These are phyloP conservation scores for Entomyzon cyanotis DNA, from an alignment of 2,113 vertebrate genomes.

Conservation along the genomic window DNA sequence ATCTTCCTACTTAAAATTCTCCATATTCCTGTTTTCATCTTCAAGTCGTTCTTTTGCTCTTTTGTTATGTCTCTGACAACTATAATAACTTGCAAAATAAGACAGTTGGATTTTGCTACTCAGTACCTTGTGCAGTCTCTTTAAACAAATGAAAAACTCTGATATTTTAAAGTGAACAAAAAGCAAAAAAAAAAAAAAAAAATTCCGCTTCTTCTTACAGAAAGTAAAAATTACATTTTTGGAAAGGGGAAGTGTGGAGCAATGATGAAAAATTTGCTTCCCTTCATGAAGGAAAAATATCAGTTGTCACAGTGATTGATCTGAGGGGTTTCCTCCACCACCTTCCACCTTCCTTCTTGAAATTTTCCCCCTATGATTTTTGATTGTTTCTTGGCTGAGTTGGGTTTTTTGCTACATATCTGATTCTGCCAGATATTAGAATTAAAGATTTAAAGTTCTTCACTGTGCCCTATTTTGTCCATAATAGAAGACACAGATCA, in stretches of 20 bases:
- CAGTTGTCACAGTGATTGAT: not conserved
- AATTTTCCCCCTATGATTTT: not conserved
- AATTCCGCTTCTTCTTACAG: not conserved
- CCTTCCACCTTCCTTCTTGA: not conserved
- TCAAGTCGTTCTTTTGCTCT: not conserved
- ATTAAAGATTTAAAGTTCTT: not conserved
- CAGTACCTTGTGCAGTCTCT: not conserved
- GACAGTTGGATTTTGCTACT: not conserved
- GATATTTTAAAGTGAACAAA: not conserved
- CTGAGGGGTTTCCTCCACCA: accelerated
- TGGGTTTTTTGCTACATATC: not conserved
- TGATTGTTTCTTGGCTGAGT: not conserved
- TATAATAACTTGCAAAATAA: not conserved
- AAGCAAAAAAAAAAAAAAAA: not conserved
- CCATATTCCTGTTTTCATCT: not conserved
- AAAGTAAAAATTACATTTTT: not conserved
- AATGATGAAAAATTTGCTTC: not conserved
- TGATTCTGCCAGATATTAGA: not conserved
- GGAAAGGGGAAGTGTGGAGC: not conserved
- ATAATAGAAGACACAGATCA: not conserved
- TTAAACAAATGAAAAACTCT: not conserved
- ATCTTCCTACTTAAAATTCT: not conserved
- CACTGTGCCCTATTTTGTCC: not conserved
- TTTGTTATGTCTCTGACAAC: not conserved
- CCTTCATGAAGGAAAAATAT: not conserved